Conservation (phyloP, 2,113 vertebrate species). For the Bombycilla garrulus region DNA sequence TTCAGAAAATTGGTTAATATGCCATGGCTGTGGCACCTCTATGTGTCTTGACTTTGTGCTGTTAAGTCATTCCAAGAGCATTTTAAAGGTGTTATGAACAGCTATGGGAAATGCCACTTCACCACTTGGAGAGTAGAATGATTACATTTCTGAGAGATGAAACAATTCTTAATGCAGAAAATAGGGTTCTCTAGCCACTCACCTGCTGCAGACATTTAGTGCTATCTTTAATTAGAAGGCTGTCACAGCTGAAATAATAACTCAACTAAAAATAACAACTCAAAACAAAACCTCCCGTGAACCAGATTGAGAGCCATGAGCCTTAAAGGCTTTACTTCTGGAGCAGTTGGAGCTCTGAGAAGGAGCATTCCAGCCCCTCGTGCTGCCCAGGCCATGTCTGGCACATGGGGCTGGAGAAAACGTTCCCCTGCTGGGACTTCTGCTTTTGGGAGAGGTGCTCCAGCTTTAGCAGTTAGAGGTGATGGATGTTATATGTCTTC, state of each 20-base stretch:
- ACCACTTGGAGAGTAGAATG: background rate
- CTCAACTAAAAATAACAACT: background rate
- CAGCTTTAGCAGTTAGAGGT: background rate
- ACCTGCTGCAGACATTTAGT: background rate
- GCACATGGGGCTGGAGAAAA: accelerated
- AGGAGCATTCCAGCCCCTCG: accelerated
- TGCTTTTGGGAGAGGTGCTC: accelerated
- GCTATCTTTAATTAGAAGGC: background rate
- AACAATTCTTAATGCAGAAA: background rate
- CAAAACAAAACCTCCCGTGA: background rate
- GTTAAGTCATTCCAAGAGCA: background rate
- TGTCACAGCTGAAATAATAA: background rate
- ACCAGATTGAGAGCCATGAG: background rate
- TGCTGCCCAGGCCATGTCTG: accelerated
- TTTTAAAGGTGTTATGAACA: background rate
- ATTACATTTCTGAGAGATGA: background rate
- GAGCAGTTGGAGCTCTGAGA: background rate
- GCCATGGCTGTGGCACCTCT: background rate
- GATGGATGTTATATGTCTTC: background rate
- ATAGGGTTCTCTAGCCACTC: background rate
- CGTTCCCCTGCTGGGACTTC: background rate
- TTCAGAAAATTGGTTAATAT: background rate
- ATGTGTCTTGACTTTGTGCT: background rate
- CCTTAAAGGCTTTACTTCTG: background rate
- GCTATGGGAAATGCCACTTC: background rate